These are phyloP conservation scores for Heliothis virescens DNA, from an alignment of 1,140 invertebrate genomes.

Conservation along the genomic window DNA sequence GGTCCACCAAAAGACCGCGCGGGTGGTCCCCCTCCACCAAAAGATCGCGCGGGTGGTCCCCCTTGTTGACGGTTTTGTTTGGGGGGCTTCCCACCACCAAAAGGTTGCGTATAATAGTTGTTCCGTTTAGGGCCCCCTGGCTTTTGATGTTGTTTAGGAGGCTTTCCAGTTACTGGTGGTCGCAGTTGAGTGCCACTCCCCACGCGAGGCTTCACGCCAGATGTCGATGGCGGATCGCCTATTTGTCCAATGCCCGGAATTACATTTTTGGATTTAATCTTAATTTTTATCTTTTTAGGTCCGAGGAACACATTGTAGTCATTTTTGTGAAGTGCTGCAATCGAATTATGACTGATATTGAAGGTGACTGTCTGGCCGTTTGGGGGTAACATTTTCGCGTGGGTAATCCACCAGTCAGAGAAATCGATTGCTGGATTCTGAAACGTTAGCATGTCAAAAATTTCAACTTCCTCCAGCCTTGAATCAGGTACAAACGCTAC, in stretches of 20 bases:
- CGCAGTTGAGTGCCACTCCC: too few species aligned
- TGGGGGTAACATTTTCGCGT: background rate
- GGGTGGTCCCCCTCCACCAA: too few species aligned
- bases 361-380: background rate
- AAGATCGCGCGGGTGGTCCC: too few species aligned
- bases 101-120: too few species aligned
- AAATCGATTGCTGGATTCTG: conserved; percentile 11
- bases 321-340: background rate
- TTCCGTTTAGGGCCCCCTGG: too few species aligned
- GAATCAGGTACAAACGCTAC: conserved; percentile 3
- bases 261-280: background rate
- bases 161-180: too few species aligned
- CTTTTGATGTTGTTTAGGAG: too few species aligned
- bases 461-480: background rate
- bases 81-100: too few species aligned
- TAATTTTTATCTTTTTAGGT: background rate
- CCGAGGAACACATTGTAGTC: background rate
- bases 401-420: background rate
- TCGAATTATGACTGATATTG: background rate
- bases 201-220: too few species aligned
- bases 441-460: background rate
- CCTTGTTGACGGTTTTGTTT: too few species aligned
- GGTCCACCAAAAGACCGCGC: too few species aligned
- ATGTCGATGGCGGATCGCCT: too few species aligned
- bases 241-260: background rate